Base-by-base conservation (phyloP, 2,888 invertebrate species). In the Ophioninae sp. region DNA sequence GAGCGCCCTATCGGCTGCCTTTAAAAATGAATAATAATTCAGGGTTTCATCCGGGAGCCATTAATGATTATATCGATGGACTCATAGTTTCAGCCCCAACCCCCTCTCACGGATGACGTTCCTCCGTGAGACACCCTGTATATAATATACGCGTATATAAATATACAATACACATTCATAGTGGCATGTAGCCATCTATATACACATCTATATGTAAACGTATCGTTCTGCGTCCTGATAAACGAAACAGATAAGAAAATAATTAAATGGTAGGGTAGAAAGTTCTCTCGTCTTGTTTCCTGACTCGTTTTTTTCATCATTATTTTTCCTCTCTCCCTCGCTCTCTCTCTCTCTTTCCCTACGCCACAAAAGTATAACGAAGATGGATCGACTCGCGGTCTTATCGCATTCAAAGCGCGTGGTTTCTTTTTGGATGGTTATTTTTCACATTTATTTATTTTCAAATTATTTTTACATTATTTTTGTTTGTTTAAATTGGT, bases 181-280 rank as follows among this genome's bases (percentile, higher is more conserved):
- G 0, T 1, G 41, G 41, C 41, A 20, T 65, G 7, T 8, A 65
- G n/a, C 8, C 2, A 7, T 65, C n/a, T 10, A 59, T 21, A 41
- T 70, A 41, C 57, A 67, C 21, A n/a, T 62, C 56, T 56, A 21
- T 73, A 44, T 8, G n/a, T 69, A 75, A 17, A 57, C 50, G 73
- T 57, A 57, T 59, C 70, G 39, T 50, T 61, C 39, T 41, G 67
- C n/a, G 44, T 57, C 10, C 37, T 59, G 74, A 75, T 79, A 64
- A 59, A 72, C 70, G 75, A 59, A 56, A 50, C 37, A 75, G 82
- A 82, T 82, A 82, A 82, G 82, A 82, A 82, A 82, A 82, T 82
- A 82, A 82, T 82, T 82, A 82, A 82, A 82, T 72, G 70, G 64
- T 79, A 76, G 74, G 76, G 75, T 82, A 79, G 70, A 79, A 79